Evolutionary conservation across 2,113 vertebrate genomes (phyloP).

Genomic region (Chloebia gouldiae): DNA sequence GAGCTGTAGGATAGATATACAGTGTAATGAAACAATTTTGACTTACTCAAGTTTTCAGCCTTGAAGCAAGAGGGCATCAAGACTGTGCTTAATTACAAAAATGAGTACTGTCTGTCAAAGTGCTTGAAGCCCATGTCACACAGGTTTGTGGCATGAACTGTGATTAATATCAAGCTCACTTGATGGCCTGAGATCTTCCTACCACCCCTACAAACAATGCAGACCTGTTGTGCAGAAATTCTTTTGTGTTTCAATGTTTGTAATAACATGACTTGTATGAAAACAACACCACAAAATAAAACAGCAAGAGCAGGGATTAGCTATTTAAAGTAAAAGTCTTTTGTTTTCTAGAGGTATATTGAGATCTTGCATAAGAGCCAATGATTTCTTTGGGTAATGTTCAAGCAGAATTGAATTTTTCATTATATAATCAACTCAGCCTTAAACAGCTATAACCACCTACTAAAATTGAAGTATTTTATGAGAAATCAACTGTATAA

Average conservation of each 20-base stretch:
- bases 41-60: neutral
- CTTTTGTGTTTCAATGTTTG: neutral
- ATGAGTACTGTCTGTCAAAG: neutral
- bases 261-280: neutral
- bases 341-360: neutral
- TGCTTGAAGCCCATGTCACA: neutral
- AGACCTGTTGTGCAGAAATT: neutral
- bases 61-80: neutral
- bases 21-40: neutral
- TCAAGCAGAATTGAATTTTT: neutral
- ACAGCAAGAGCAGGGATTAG: neutral
- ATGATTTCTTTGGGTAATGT: neutral
- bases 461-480: neutral
- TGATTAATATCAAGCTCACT: neutral
- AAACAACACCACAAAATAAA: conserved; percentile 37
- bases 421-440: neutral
- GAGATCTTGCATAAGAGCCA: neutral
- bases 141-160: neutral
- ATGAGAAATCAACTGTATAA: neutral
- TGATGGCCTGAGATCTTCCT: neutral
- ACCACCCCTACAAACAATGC: neutral
- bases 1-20: neutral
- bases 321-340: neutral
- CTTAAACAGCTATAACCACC: neutral
- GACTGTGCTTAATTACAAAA: neutral